phyloP scores from a whole-genome alignment of 2,797 vertebrate genomes.

The Austrolebias charrua region DNA sequence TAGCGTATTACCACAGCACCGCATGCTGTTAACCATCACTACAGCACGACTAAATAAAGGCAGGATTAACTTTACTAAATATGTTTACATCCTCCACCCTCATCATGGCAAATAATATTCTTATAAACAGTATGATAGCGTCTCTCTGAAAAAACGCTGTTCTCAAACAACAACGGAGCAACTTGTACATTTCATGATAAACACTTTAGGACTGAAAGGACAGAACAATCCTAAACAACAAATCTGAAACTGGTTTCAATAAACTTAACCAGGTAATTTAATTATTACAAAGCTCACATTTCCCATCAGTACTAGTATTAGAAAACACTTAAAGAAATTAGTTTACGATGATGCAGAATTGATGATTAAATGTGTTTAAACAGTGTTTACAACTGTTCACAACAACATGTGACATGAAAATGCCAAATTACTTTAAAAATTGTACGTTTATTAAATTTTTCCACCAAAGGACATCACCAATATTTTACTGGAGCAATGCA shows the following conservation, averaged over 20 bases:
- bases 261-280: too few relatives aligned
- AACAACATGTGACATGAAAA: too few relatives aligned
- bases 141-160: background rate
- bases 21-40: conserved; percentile 26
- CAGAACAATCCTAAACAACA: too few relatives aligned
- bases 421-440: too few relatives aligned
- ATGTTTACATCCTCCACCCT: conserved; percentile 2
- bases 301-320: background rate
- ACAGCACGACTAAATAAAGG: conserved; percentile 11
- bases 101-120: conserved; percentile 2
- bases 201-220: too few relatives aligned
- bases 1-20: conserved; percentile 19
- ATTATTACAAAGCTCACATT: background rate
- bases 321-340: too few relatives aligned
- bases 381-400: too few relatives aligned
- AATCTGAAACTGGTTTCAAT: too few relatives aligned
- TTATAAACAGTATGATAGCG: background rate
- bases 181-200: too few relatives aligned
- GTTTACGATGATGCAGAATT: background rate
- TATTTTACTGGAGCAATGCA: too few relatives aligned
- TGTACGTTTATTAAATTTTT: too few relatives aligned
- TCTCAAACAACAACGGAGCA: background rate
- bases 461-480: too few relatives aligned
- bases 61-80: conserved; percentile 13
- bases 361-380: conserved; percentile 3